Base-by-base conservation (phyloP, 1,140 invertebrate species). In the Apis florea region DNA sequence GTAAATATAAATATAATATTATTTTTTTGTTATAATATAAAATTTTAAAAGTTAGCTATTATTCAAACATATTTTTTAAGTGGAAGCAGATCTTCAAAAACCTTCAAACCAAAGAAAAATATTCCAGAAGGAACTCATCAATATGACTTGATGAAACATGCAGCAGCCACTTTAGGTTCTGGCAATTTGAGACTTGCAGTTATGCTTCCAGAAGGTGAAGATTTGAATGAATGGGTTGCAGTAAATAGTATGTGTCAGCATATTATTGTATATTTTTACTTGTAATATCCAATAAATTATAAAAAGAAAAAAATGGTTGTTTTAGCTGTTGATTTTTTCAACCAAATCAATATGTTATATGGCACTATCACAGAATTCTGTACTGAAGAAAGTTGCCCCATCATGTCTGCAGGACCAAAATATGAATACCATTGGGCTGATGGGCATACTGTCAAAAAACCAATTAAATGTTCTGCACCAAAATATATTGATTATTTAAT, bases 361-460 rank as follows among this genome's bases (percentile, higher is more conserved):
- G 99, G 99, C 10, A 99, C 99, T 17, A 99, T 99, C 89, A 99
- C 99, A 49, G 99, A 99, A 93, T 99, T 99, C 94, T 99, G 99
- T 93, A 99, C 98, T 1, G 98, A 99, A 93, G 98, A 99, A 86
- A 98, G 97, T 84, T 99, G 99, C 94, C 96, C 98, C 21, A 98
- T 99, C 78, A 99, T 99, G 99, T 97, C 97, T 47, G 97, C 97
- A 53, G 99, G 99, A 54, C 98, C 98, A 74, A 99, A 99, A 93
- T 99, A 99, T 92, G 99, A 99, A 94, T 99, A 99, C 93, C 99
- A 99, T 93, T 99, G 99, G 99, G 99, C 99, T 9, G 99, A 99
- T 94, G 99, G 98, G 19, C 97, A 98, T 89, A 99, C 98, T 5
- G 98, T 99, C 1, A 99, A 99, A 92, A 99, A 99, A 93, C 98